Percentiles rank a stretch among this genome's conserved stretches.
These are phyloP conservation scores for Xylota segnis DNA, from an alignment of 2,888 invertebrate species.

Conservation along the genomic window DNA sequence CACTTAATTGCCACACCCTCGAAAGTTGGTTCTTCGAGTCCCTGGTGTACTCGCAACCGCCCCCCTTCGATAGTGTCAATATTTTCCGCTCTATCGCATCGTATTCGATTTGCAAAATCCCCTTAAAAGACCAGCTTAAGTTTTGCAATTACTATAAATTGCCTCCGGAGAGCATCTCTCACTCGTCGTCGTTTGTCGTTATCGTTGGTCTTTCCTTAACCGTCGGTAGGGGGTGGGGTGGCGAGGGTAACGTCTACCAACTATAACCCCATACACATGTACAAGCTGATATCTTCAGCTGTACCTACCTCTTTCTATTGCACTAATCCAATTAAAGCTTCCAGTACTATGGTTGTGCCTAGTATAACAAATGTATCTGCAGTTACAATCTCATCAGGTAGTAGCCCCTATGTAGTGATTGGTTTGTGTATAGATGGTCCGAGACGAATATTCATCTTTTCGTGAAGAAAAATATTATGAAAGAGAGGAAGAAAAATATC, in stretches of 20 bases:
- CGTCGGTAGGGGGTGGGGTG: no score
- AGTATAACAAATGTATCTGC: conserved; percentile 74
- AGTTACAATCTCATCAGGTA: conserved; percentile 65
- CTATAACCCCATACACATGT: background rate
- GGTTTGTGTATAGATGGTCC: conserved; percentile 11
- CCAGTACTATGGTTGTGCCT: conserved; percentile 38
- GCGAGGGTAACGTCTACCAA: conserved; percentile 1
- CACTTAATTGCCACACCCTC: conserved; percentile 56
- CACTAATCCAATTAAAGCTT: conserved; percentile 75
- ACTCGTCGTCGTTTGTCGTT: background rate
- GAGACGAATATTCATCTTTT: conserved; percentile 49
- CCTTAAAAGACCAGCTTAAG: conserved; percentile 71
- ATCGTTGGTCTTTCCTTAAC: conserved; percentile 24
- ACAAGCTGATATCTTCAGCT: conserved; percentile 3
- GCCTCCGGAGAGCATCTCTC: conserved; percentile 55
- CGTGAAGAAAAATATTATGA: conserved; percentile 55
- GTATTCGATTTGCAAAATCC: conserved; percentile 72
- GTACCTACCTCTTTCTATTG: conserved; percentile 47
- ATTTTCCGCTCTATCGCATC: conserved; percentile 69
- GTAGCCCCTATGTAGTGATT: background rate
- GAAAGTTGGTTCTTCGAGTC: background rate
- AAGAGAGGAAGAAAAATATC: conserved; percentile 58
- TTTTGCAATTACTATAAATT: conserved; percentile 75
- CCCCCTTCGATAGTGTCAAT: conserved; percentile 62
- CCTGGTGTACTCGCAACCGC: background rate